Base-by-base conservation (phyloP, 2,888 invertebrate species). In the Junonia oenone region DNA sequence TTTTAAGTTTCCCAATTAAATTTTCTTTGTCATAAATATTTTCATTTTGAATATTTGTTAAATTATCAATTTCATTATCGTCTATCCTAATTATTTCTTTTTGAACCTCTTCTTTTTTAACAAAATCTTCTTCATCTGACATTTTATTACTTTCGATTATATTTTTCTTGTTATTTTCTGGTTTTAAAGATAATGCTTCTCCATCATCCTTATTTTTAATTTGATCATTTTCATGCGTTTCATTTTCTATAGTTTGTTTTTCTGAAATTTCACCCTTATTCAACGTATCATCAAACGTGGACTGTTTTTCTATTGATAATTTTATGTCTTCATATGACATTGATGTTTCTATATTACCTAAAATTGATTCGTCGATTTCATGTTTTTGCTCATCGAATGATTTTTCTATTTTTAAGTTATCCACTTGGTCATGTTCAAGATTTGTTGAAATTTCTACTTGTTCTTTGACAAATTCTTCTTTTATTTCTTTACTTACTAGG, bases 61-160 rank as follows among this genome's bases (percentile, higher is more conserved):
- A 17, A 11, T 47, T 35, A 17, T 14, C 38, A 19, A 58, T 47
- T 48, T 63, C 59, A 38, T 49, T 56, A 37, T 62, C 55, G 45
- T 57, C 9, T 19, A 5, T 62, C 47, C 56, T 52, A 5, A 6
- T 52, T 49, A 33, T 62, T 50, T 17, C 49, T 43, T 48, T 31
- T 31, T 27, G 14, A 27, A n/a, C 6, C 2, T 15, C 15, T 27
- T 48, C 22, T 29, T 43, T 26, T 13, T 22, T 19, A 15, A 11
- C 11, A 5, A 11, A 19, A 4, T 38, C 38, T 11, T 38, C 5
- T 19, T 38, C 11, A 1, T 38, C 3, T 9, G 9, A 2, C 15
- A 15, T 0, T 9, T 1, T 17, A 17, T 6, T 1, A 38, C 3
- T 14, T 17, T 17, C 15, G 15, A 2, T 14, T 4, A 40, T n/a